Base-by-base conservation (phyloP, 2,113 vertebrate genomes). In the Hyperopisus bebe region DNA sequence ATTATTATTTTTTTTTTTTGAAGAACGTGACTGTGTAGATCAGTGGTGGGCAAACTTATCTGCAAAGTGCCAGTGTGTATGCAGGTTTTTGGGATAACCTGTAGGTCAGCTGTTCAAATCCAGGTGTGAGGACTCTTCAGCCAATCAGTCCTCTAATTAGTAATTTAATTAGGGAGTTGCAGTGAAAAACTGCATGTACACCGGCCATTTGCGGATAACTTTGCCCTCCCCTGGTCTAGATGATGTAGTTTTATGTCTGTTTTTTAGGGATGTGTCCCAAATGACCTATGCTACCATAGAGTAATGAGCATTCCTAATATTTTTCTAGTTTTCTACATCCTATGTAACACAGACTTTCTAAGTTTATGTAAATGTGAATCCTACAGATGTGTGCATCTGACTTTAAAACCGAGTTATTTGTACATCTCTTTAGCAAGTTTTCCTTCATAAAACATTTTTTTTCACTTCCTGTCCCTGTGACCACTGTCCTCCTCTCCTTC, bases 1-100 rank as follows among this genome's bases (percentile, higher is more conserved):
- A 48, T n/a, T 58, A 46, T 77, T 53, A 5, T 51, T 51, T 53
- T 19, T 51, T 53, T 90, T 90, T 87, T 77, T 89, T 51, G 19
- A 89, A 82, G 88, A 90, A 89, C 51, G 24, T 11, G 6, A 42
- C 74, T 62, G 24, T 62, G 7, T 62, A n/a, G 7, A 62, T n/a
- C 55, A n/a, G 55, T 21, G 7, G 19, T 58, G 8, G 21, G 24
- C 21, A 62, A n/a, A 7, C 55, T n/a, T n/a, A 62, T n/a, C 21
- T 0, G 21, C 55, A 9, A 62, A 7, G 55, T 21, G 21, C 55
- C 24, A 9, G 5, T 21, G 53, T 50, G 48, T 13, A 15, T 15
- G 13, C 13, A 50, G 48, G 48, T 55, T 21, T 21, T 5, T 55
- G 53, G 5, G 53, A 2, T 21, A n/a, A n/a, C 24, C 21, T n/a